Evolutionary conservation across 2,888 invertebrate species (phyloP).

Genomic region (Blastobasis lacticolella): DNA sequence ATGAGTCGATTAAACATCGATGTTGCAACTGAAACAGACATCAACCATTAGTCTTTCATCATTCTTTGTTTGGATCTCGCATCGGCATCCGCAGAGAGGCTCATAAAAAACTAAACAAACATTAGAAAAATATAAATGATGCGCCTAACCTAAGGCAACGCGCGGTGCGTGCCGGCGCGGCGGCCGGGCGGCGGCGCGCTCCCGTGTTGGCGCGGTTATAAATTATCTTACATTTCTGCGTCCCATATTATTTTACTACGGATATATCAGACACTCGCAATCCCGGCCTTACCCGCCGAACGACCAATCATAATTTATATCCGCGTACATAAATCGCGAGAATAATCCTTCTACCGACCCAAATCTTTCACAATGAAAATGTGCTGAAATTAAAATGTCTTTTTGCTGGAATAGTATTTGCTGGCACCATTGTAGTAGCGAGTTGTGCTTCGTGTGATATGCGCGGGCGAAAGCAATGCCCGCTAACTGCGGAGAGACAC

Average conservation of each 20-base stretch:
- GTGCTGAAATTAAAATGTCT: conserved; percentile 33
- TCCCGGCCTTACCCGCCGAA: conserved; percentile 48
- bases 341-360: conserved; percentile 38
- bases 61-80: conserved; percentile 64
- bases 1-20: conserved; percentile 64
- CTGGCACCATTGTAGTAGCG: conserved; percentile 16
- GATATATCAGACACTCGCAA: conserved; percentile 58
- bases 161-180: conserved; percentile 40
- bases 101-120: conserved; percentile 65
- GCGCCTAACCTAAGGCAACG: conserved; percentile 64
- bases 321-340: conserved; percentile 47
- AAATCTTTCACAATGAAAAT: conserved; percentile 30
- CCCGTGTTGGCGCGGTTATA: conserved; percentile 56
- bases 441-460: conserved; percentile 5
- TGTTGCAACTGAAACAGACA: conserved; percentile 58
- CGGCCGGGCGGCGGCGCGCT: conserved; percentile 40
- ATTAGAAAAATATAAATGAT: conserved; percentile 71
- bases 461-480: conserved; percentile 27
- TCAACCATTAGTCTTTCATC: conserved; percentile 63
- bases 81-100: conserved; percentile 51
- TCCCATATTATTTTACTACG: conserved; percentile 61
- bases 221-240: conserved; percentile 63
- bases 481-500: conserved; percentile 35
- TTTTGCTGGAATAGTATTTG: conserved; percentile 34
- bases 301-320: conserved; percentile 57